phyloP scores from a whole-genome alignment of 2,888 invertebrate genomes.

The Morpho deidamia region DNA sequence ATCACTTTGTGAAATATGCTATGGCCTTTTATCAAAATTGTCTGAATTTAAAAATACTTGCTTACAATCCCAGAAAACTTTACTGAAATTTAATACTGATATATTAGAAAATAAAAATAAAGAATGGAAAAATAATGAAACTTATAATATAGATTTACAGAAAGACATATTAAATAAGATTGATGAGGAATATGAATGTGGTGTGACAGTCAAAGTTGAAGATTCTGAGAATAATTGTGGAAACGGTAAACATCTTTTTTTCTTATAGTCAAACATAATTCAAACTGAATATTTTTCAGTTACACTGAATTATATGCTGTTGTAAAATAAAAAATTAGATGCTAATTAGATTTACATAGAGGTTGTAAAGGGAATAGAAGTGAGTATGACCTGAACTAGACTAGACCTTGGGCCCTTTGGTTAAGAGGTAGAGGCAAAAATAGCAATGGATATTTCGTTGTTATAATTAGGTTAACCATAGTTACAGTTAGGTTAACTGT shows the following conservation, averaged over 20 bases:
- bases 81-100: conserved; percentile 25
- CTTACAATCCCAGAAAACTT: conserved; percentile 50
- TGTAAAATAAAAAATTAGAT: no score
- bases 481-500: no score
- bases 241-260: conserved; percentile 6
- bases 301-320: no score
- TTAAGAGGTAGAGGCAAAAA: no score
- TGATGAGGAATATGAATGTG: not conserved
- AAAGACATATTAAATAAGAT: not conserved
- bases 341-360: no score
- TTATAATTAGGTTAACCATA: no score
- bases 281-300: no score
- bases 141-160: not conserved
- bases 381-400: no score
- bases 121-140: not conserved
- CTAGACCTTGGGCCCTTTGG: no score
- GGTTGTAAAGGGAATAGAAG: no score
- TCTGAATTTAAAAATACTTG: conserved; percentile 59
- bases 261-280: not conserved
- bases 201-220: conserved; percentile 5
- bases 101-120: conserved; percentile 5
- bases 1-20: conserved; percentile 55
- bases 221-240: not conserved
- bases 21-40: conserved; percentile 46
- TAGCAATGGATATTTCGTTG: no score